Evolutionary conservation across 2,797 vertebrate genomes (phyloP).

Genomic region (Enteromius treurensis): DNA sequence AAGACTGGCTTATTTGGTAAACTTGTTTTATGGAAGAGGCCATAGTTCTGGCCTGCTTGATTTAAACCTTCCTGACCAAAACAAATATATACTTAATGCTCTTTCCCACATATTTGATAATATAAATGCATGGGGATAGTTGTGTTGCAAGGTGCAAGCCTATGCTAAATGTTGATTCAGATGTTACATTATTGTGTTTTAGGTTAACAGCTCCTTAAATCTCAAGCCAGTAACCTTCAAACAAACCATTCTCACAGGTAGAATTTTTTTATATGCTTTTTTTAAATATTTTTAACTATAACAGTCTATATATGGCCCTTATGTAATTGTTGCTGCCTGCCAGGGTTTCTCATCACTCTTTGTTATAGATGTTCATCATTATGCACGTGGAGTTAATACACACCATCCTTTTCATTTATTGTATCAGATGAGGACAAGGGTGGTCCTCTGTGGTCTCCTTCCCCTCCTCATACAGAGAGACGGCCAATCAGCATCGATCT

Average conservation of each 20-base stretch:
- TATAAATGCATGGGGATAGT: not conserved
- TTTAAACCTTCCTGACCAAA: too few species aligned
- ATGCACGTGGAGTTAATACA: not conserved
- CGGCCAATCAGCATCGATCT: conserved; percentile 55
- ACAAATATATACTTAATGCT: too few species aligned
- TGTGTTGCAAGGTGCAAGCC: not conserved
- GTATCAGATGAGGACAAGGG: conserved; percentile 59
- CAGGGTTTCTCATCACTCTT: not conserved
- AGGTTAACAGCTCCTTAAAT: conserved; percentile 75
- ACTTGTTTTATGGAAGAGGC: too few species aligned
- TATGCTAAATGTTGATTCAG: not conserved
- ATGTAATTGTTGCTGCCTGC: not conserved
- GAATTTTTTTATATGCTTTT: not conserved
- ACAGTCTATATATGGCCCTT: too few species aligned
- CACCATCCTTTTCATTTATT: not conserved
- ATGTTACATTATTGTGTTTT: conserved; percentile 27
- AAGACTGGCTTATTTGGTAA: too few species aligned
- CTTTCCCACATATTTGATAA: not conserved
- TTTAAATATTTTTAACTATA: too few species aligned
- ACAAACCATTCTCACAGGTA: conserved; percentile 60
- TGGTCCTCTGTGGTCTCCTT: conserved; percentile 56
- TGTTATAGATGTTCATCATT: not conserved
- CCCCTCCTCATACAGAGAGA: conserved; percentile 52
- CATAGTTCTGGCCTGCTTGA: not conserved
- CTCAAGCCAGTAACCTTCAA: conserved; percentile 62